Evolutionary conservation across 2,113 vertebrate species (phyloP), one percentile per base, ranked within the genome.

Genomic region (Quiscalus mexicanus): DNA sequence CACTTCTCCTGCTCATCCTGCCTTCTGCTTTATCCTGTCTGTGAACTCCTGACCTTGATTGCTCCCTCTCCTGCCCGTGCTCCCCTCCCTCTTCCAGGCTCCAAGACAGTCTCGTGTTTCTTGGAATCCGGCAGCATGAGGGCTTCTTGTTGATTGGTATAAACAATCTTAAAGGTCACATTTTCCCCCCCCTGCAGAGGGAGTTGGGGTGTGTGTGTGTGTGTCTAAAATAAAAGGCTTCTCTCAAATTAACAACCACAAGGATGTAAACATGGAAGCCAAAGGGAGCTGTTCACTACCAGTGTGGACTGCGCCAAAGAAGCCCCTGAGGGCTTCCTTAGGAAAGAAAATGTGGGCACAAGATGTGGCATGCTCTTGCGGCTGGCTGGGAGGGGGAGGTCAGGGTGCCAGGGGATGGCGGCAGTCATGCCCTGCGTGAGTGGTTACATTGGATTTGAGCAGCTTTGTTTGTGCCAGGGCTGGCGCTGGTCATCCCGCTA

Each of bases 81-180:
- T 95, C 90, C 90, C 96, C 81, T 90, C 95, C 92, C 63, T 91
- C 64, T 92, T 62, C 91, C 77, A 95, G 85, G 35, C 89, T 95
- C 81, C 91, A 95, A 84, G 83, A 94, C n/a, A 1, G 93, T 94
- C 88, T 97, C 81, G 47, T 95, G 95, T 97, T 97, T 96, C 96
- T 97, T 97, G 95, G 94, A 97, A 97, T 97, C 86, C 12, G 33
- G 94, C 89, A 95, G 89, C 22, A 50, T 53, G n/a, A 96, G 89
- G 86, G 74, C 83, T 96, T 97, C 95, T 96, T 97, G 94, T 95
- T 96, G 96, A 95, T 97, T 96, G 97, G 92, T 95, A 96, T 96
- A 97, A 97, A 97, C 97, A 97, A 89, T 97, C 95, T 84, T 91
- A 97, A 97, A 97, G 96, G 96, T 97, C 97, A 97, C 96, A 97